Evolutionary conservation across 2,113 vertebrate species (phyloP).

Genomic region (Protobothrops flavoviridis): DNA sequence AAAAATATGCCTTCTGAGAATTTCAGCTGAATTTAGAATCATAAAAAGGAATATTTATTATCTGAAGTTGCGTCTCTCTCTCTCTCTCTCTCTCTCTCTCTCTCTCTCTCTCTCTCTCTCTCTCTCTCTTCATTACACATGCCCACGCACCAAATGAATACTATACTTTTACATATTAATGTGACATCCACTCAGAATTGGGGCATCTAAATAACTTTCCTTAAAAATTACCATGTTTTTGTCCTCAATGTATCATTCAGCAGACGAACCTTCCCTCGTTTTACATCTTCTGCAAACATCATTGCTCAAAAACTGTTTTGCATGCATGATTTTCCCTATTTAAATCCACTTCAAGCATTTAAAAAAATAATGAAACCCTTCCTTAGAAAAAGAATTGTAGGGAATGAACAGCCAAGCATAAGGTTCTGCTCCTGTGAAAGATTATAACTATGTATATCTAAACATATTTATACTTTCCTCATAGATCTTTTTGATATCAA

Average conservation of each 20-base stretch:
- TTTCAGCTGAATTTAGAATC: neutral
- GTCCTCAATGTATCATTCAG: neutral
- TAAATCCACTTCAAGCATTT: neutral
- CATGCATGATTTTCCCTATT: neutral
- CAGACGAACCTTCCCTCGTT: neutral
- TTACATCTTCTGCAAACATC: neutral
- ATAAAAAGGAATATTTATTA: neutral
- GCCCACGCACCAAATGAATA: neutral
- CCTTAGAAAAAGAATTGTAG: no score
- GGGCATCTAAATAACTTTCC: conserved; percentile 16
- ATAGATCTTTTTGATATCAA: neutral
- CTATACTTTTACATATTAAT: neutral
- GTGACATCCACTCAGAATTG: neutral
- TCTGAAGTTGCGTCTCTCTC: neutral
- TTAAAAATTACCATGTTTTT: neutral
- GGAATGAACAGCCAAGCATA: neutral
- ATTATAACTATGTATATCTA: neutral
- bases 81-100: neutral
- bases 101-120: neutral
- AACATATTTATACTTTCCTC: neutral
- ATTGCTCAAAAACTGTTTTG: neutral
- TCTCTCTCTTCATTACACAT: neutral
- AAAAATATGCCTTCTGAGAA: neutral
- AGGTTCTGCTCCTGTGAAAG: neutral
- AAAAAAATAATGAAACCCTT: neutral